Base-by-base conservation (phyloP, 1,140 invertebrate genomes). In the Pseudomyrmex cubaensis region DNA sequence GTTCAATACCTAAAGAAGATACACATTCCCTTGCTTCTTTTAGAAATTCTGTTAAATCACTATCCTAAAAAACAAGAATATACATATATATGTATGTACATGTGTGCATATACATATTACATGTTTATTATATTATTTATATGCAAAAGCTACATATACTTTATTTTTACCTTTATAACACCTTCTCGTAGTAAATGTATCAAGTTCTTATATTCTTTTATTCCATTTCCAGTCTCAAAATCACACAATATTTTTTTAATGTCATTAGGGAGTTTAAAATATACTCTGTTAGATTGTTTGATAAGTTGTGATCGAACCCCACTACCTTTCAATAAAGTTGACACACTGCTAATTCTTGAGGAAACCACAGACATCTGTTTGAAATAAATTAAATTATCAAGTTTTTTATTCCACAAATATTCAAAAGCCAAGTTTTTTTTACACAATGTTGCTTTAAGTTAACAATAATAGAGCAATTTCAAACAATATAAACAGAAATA, bases 1-100 rank as follows among this genome's bases (percentile, higher is more conserved):
- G 95, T 89, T 94, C 85, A 86, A 93, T 85, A 91, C 95, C 95
- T 25, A 97, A 89, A 20, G 95, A 87, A 50, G 95, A 93, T n/a
- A 96, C 95, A 90, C 96, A 95, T 83, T 95, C 93, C 61, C 93
- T 94, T 9, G 95, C 94, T 92, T 96, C 95, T 61, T 90, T 90
- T 12, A 97, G 84, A 35, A 96, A 90, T 8, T 93, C 85, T 4
- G 95, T 85, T 54, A 97, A 92, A 78, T 96, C 96, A 13, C 90
- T 88, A 91, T 96, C 96, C 94, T 96, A 54, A 25, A 15, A 20
- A 76, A 56, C 66, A 17, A 17, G 59, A 67, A 10, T 59, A 1
- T 61, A 4, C 5, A 20, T 35, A 35, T 35, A 35, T 35, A 35
- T 35, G 25, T 25, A 25, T 25, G 25, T 25, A 25, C 25, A 25